phyloP scores from a whole-genome alignment of 2,113 vertebrate species.

The Craseonycteris thonglongyai region DNA sequence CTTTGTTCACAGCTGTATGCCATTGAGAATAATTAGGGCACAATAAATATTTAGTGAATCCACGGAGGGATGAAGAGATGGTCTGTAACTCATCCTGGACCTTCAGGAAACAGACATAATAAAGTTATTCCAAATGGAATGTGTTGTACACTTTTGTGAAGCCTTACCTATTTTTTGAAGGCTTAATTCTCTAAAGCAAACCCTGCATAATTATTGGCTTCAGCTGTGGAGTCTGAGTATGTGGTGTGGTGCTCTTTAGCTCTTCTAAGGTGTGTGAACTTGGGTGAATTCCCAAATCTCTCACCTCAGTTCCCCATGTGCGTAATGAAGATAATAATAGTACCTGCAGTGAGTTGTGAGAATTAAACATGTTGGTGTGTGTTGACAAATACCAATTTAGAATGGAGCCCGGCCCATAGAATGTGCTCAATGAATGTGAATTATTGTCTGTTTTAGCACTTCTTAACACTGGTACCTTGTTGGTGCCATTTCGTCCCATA shows the following conservation, averaged over 20 bases:
- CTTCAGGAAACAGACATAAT: background rate
- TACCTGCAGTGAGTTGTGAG: accelerated
- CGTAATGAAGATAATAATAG: background rate
- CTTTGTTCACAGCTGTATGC: background rate
- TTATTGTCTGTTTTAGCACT: background rate
- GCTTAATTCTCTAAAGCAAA: background rate
- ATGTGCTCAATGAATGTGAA: background rate
- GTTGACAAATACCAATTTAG: background rate
- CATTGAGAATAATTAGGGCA: background rate
- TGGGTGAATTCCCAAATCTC: background rate
- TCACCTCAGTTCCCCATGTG: background rate
- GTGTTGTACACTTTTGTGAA: background rate
- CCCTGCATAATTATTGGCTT: background rate
- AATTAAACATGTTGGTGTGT: background rate
- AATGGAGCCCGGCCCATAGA: background rate
- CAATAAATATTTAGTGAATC: background rate
- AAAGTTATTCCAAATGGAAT: background rate
- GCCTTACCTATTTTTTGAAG: background rate
- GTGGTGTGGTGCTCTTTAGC: background rate
- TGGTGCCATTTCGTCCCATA: background rate
- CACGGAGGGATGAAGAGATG: background rate
- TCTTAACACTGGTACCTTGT: background rate
- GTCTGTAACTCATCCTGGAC: background rate
- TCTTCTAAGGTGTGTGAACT: background rate
- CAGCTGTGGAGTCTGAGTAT: background rate